Percentiles rank a stretch among this genome's conserved stretches.
These are phyloP conservation scores for Parasteatoda tepidariorum DNA, from an alignment of 1,140 invertebrate genomes.

Conservation along the genomic window DNA sequence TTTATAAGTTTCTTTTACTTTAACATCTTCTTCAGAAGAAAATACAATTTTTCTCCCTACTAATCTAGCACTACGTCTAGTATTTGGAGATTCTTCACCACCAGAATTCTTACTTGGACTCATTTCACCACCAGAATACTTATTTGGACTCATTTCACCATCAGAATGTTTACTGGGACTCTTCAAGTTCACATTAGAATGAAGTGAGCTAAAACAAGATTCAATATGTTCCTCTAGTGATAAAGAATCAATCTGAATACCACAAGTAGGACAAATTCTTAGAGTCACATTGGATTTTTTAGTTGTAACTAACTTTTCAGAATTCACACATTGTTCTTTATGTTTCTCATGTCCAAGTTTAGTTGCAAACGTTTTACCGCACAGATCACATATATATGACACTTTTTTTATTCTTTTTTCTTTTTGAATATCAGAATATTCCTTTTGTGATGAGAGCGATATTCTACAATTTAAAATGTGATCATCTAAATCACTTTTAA, in stretches of 20 bases:
- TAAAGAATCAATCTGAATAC: not conserved
- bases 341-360: not conserved
- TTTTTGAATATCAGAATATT: not conserved
- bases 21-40: conserved; percentile 16
- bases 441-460: too few species aligned
- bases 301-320: conserved; percentile 2
- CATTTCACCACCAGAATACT: not conserved
- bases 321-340: not conserved
- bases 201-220: not conserved
- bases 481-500: not conserved
- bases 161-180: not conserved
- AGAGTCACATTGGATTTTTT: conserved; percentile 13
- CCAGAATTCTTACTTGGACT: not conserved
- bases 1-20: not conserved
- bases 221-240: conserved; percentile 20
- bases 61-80: conserved; percentile 39
- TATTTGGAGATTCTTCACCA: conserved; percentile 13
- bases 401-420: not conserved
- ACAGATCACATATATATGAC: conserved; percentile 13
- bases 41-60: conserved; percentile 31
- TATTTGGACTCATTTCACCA: not conserved
- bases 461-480: conserved; percentile 19
- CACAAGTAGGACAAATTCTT: conserved; percentile 33
- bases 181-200: too few species aligned
- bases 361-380: conserved; percentile 11